phyloP scores from a whole-genome alignment of 2,797 vertebrate genomes.

The Trichosurus vulpecula region DNA sequence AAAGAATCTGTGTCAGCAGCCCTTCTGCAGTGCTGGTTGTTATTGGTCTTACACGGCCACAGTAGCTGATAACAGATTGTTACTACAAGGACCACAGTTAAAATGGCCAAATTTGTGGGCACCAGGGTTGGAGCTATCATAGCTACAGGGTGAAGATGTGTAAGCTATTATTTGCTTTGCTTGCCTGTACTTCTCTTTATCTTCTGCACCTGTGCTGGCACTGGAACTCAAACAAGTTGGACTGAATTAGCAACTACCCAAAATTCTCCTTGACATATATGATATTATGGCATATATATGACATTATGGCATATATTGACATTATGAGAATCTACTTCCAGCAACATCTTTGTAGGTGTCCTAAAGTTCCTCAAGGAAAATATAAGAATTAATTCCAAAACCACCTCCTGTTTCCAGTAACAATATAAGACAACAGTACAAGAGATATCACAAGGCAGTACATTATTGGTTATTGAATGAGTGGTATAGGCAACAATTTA shows the following conservation, averaged over 20 bases:
- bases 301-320: too few relatives aligned
- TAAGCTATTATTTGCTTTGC: neutral
- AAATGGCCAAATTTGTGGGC: neutral
- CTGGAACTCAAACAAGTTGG: neutral
- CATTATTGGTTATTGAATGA: neutral
- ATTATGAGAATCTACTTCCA: neutral
- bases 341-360: neutral
- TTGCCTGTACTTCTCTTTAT: neutral
- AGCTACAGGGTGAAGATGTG: neutral
- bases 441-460: slow-evolving; percentile 7
- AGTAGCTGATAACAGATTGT: too few relatives aligned
- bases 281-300: too few relatives aligned
- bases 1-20: too few relatives aligned
- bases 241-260: neutral
- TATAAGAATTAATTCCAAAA: slow-evolving; percentile 36
- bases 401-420: neutral
- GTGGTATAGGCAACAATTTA: neutral
- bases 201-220: neutral
- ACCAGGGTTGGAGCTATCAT: neutral
- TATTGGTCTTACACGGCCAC: too few relatives aligned
- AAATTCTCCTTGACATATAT: slow-evolving; percentile 7
- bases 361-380: slow-evolving; percentile 4
- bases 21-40: too few relatives aligned
- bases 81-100: neutral
- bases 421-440: neutral